A percentile compares a stretch with the other conserved stretches of the same genome.
phyloP scores from a whole-genome alignment of 2,113 vertebrate species.

The Syngnathus scovelli region DNA sequence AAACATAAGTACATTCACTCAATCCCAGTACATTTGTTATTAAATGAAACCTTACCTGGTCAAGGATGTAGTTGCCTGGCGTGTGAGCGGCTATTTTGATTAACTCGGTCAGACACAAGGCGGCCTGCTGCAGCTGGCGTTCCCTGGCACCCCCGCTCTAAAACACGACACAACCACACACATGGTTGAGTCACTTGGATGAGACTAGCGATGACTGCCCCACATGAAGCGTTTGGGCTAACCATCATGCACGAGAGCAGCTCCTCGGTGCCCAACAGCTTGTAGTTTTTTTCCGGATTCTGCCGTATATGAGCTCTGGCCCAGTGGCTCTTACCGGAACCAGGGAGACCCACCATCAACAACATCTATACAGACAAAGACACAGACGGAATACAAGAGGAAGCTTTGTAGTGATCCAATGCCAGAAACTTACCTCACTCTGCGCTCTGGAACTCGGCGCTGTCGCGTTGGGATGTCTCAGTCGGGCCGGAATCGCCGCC shows the following conservation, averaged over 20 bases:
- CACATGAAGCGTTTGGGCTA: constrained; percentile 32
- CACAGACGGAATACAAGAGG: not conserved
- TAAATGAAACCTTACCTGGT: constrained; percentile 73
- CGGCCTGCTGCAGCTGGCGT: constrained; percentile 76
- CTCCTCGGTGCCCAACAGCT: constrained; percentile 75
- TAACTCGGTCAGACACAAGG: constrained; percentile 81
- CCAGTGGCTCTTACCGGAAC: constrained; percentile 85
- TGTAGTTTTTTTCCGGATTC: constrained; percentile 78
- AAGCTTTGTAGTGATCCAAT: not conserved
- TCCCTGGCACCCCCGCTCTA: constrained; percentile 67
- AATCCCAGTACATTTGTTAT: not conserved
- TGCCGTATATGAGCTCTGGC: constrained; percentile 70
- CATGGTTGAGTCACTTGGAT: not conserved
- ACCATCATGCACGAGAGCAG: constrained; percentile 80
- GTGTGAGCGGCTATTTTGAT: constrained; percentile 77
- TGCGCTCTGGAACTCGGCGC: constrained; percentile 66
- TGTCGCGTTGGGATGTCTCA: constrained; percentile 53
- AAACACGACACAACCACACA: constrained; percentile 19
- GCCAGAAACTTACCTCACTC: constrained; percentile 71
- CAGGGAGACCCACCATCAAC: constrained; percentile 85
- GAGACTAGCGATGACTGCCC: not conserved
- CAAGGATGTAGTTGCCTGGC: constrained; percentile 83
- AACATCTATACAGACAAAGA: constrained; percentile 69
- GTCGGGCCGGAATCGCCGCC: constrained; percentile 58
- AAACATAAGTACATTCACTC: no score